Evolutionary conservation across 2,113 vertebrate species (phyloP).

Genomic region (Naja naja): DNA sequence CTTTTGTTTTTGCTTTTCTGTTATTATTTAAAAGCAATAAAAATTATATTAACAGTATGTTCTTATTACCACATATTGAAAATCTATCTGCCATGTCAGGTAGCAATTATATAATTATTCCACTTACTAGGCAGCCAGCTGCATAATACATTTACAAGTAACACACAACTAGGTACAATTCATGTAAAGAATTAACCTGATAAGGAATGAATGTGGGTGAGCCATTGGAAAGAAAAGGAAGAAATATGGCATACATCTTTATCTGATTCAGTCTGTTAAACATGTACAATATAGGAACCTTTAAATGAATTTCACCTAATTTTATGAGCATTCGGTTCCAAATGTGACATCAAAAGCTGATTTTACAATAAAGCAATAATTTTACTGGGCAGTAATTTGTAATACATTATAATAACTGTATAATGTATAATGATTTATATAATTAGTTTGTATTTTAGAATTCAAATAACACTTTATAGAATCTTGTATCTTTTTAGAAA

Average conservation of each 20-base stretch:
- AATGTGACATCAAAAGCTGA: not conserved
- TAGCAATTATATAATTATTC: not conserved
- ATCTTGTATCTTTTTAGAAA: not conserved
- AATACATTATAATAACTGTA: not conserved
- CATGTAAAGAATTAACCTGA: not conserved
- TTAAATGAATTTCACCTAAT: not conserved
- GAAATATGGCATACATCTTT: not conserved
- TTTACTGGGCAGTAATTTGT: not conserved
- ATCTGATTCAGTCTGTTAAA: not conserved
- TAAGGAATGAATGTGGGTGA: not conserved
- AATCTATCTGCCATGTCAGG: not conserved
- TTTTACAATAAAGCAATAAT: not conserved
- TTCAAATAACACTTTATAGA: not conserved
- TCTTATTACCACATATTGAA: not conserved
- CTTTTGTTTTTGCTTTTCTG: not conserved
- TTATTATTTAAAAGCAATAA: not conserved
- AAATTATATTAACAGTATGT: not conserved
- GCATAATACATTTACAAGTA: not conserved
- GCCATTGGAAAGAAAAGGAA: not conserved
- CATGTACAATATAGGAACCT: not conserved
- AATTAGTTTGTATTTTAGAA: not conserved
- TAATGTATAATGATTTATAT: not conserved
- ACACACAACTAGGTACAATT: not conserved
- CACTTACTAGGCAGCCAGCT: not conserved
- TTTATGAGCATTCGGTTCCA: not conserved